Evolutionary conservation across 1,140 invertebrate genomes (phyloP).

Genomic region (Drosophila sp.): DNA sequence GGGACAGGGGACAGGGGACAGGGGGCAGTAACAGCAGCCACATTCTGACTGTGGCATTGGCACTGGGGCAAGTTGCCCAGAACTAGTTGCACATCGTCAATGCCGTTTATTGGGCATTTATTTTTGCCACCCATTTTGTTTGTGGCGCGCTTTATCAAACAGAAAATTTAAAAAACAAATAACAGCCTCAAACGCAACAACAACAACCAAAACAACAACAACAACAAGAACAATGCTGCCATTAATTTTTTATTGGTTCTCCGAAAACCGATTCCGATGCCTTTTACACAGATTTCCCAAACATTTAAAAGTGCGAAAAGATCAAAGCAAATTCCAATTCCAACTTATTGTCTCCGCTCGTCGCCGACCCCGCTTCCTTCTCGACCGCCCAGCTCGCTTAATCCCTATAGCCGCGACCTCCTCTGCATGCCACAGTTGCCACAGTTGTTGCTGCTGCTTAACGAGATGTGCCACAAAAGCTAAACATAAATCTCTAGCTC

Average conservation of each 20-base stretch:
- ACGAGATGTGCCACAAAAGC: constrained; percentile 51
- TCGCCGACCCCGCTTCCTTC: neutral
- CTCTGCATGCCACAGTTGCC: constrained; percentile 1
- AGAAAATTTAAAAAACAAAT: constrained; percentile 83
- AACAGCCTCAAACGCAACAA: constrained; percentile 46
- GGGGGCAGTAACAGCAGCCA: neutral
- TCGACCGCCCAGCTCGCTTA: constrained; percentile 10
- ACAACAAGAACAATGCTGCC: constrained; percentile 58
- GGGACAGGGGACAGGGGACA: neutral
- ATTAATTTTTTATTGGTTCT: constrained; percentile 83
- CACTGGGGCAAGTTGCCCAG: constrained; percentile 43
- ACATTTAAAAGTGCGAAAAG: constrained; percentile 83
- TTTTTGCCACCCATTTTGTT: constrained; percentile 82
- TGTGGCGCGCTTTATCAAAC: constrained; percentile 79
- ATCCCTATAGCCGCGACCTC: constrained; percentile 6
- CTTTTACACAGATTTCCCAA: constrained; percentile 82
- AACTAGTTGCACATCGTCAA: constrained; percentile 75
- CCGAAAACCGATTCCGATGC: constrained; percentile 77
- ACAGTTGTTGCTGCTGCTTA: constrained; percentile 36
- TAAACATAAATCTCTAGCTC: constrained; percentile 32
- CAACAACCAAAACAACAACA: constrained; percentile 46
- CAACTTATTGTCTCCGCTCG: constrained; percentile 73
- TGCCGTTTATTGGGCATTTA: constrained; percentile 40
- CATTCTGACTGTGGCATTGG: constrained; percentile 34
- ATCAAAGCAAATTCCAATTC: constrained; percentile 82